phyloP scores from a whole-genome alignment of 1,140 invertebrate genomes.

The Mactra quadrangularis region DNA sequence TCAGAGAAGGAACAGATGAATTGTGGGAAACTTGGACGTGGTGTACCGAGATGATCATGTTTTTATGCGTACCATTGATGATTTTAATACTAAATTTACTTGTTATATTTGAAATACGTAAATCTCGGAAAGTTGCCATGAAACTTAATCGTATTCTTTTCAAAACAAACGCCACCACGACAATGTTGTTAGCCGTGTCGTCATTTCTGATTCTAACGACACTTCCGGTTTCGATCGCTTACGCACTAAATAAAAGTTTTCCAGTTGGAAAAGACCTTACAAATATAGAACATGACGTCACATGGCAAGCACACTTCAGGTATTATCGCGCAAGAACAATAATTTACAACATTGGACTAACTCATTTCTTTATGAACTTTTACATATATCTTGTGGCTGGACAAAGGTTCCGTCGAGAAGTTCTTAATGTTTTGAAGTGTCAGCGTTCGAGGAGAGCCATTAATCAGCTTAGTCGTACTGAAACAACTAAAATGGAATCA shows the following conservation, averaged over 20 bases:
- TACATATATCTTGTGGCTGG: conserved; percentile 73
- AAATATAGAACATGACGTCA: conserved; percentile 44
- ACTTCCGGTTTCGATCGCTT: conserved; percentile 72
- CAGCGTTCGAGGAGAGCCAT: conserved; percentile 1
- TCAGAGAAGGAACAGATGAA: conserved; percentile 29
- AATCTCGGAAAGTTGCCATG: conserved; percentile 56
- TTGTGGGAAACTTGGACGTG: conserved; percentile 75
- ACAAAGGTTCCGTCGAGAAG: conserved; percentile 66
- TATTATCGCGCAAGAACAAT: conserved; percentile 65
- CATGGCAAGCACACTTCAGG: conserved; percentile 69
- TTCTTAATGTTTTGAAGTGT: conserved; percentile 35
- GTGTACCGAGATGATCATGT: conserved; percentile 74
- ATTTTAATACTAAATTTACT: conserved; percentile 75
- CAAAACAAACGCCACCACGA: conserved; percentile 70
- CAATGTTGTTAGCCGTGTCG: conserved; percentile 75
- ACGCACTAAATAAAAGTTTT: conserved; percentile 67
- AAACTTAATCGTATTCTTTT: conserved; percentile 49
- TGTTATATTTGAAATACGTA: conserved; percentile 72
- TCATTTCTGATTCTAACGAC: conserved; percentile 76
- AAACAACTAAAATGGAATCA: conserved; percentile 60
- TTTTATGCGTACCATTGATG: conserved; percentile 70
- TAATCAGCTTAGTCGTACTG: conserved; percentile 11
- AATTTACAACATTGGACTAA: conserved; percentile 71
- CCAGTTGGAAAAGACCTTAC: conserved; percentile 9
- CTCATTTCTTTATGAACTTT: conserved; percentile 76